Conservation (phyloP, 1,140 invertebrate genomes). For the Nephotettix cincticeps region DNA sequence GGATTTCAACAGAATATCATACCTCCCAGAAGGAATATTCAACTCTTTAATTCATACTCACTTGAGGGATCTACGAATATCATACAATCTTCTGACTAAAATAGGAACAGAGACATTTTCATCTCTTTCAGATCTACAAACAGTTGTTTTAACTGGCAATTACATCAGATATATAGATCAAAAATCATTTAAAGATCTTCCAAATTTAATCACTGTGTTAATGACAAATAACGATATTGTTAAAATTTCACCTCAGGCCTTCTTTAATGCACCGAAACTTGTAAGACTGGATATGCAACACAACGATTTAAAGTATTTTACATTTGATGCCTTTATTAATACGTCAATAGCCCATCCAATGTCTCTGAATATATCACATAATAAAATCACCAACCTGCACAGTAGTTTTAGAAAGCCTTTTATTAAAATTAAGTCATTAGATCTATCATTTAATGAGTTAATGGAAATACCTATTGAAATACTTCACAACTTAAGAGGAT, state of each 20-base stretch:
- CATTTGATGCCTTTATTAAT: conserved; percentile 64
- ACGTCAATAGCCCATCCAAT: conserved; percentile 57
- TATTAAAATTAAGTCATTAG: conserved; percentile 61
- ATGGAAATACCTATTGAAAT: conserved; percentile 62
- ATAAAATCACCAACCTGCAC: conserved; percentile 61
- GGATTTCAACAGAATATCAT: conserved; percentile 75
- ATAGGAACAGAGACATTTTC: conserved; percentile 64
- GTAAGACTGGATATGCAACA: conserved; percentile 69
- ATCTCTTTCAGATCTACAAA: conserved; percentile 62
- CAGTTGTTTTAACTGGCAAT: conserved; percentile 69
- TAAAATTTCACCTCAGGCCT: conserved; percentile 60
- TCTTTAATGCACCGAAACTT: conserved; percentile 65
- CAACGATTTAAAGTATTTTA: conserved; percentile 66
- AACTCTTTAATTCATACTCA: conserved; percentile 65
- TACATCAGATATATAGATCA: conserved; percentile 58
- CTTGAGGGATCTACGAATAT: conserved; percentile 72
- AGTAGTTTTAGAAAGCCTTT: conserved; percentile 55
- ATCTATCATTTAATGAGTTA: conserved; percentile 68
- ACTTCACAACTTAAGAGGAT: conserved; percentile 59
- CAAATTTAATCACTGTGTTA: conserved; percentile 66
- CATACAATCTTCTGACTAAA: conserved; percentile 66
- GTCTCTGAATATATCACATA: conserved; percentile 66
- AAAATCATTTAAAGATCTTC: conserved; percentile 63
- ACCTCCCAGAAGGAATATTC: conserved; percentile 64
- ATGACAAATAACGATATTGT: conserved; percentile 65